A percentile compares a stretch with the other conserved stretches of the same genome.
These are phyloP conservation scores for Psix sp. DNA, from an alignment of 1,140 invertebrate species.

Conservation along the genomic window DNA sequence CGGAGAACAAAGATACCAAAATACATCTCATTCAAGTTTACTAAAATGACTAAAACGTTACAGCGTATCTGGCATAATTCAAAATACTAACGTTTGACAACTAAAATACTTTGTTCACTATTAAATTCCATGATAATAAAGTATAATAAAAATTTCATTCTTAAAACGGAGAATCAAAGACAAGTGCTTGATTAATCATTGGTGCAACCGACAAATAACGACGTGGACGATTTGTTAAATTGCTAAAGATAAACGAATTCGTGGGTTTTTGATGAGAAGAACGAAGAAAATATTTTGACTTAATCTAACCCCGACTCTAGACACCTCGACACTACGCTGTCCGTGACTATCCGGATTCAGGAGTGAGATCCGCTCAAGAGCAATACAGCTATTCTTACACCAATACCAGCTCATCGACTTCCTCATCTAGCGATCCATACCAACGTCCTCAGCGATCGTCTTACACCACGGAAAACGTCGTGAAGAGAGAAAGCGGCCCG, in stretches of 20 bases:
- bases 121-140: not conserved
- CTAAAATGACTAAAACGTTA: too few relatives aligned
- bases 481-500: conserved; percentile 81
- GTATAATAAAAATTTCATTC: not conserved
- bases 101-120: not conserved
- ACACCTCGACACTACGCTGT: conserved; percentile 90
- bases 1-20: too few relatives aligned
- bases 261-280: conserved; percentile 2
- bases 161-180: conserved; percentile 9
- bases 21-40: too few relatives aligned
- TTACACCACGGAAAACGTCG: conserved; percentile 80
- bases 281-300: conserved; percentile 57
- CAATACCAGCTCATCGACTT: conserved; percentile 78
- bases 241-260: conserved; percentile 3
- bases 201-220: conserved; percentile 17
- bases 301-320: conserved; percentile 78
- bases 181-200: conserved; percentile 34
- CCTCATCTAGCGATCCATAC: conserved; percentile 78
- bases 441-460: conserved; percentile 79
- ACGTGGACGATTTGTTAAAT: conserved; percentile 13
- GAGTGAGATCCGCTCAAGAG: conserved; percentile 83
- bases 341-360: conserved; percentile 83
- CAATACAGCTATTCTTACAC: conserved; percentile 90
- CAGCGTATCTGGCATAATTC: too few relatives aligned
- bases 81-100: not conserved